phyloP scores from a whole-genome alignment of 2,113 vertebrate species.

The Xenopus tropicalis region UCB_Xtro_10.0 CM004443.2:45892001-45892500 shows the following conservation, averaged over 20 bases:
- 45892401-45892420: too few relatives aligned
- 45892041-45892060: constrained; percentile 24
- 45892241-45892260: neutral
- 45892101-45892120: constrained; percentile 23
- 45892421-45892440: too few relatives aligned
- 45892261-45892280: too few relatives aligned
- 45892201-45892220: constrained; percentile 1
- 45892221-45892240: neutral
- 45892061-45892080: constrained; percentile 37
- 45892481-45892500: too few relatives aligned
- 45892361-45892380: too few relatives aligned
- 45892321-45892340: too few relatives aligned
- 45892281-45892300: too few relatives aligned
- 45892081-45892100: constrained; percentile 28
- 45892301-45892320: too few relatives aligned
- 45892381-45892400: too few relatives aligned
- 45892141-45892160: constrained; percentile 36
- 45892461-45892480: too few relatives aligned
- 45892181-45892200: constrained; percentile 7
- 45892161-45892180: constrained; percentile 4
- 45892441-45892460: too few relatives aligned
- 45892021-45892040: constrained; percentile 40
- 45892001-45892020: constrained; percentile 37
- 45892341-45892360: too few relatives aligned
- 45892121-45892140: constrained; percentile 44